These are phyloP conservation scores for Galeruca laticollis DNA, from an alignment of 2,888 invertebrate species.

Conservation along the genomic window DNA sequence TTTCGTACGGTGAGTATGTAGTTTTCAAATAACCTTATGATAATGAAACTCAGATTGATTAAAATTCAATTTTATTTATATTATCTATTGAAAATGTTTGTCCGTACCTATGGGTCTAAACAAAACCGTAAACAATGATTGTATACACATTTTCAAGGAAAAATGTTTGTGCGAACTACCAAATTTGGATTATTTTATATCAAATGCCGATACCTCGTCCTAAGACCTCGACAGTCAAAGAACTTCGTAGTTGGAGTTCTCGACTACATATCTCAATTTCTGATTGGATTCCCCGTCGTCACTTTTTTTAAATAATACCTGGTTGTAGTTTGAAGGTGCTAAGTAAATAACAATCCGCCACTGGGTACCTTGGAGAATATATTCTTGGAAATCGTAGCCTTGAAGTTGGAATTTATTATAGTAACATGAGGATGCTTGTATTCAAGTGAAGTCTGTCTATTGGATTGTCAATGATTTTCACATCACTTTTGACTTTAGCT, in stretches of 20 bases:
- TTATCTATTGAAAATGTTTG: too few species aligned
- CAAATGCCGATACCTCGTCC: not conserved
- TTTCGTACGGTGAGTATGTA: too few species aligned
- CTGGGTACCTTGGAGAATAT: not conserved
- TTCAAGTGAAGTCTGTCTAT: constrained; percentile 36
- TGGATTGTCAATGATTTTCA: constrained; percentile 25
- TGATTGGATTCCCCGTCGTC: not conserved
- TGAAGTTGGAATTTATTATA: constrained; percentile 30
- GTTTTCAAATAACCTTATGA: too few species aligned
- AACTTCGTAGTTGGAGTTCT: not conserved
- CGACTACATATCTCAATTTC: not conserved
- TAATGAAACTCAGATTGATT: too few species aligned
- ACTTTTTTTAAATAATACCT: not conserved
- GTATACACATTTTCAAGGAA: too few species aligned
- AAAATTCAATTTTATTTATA: too few species aligned
- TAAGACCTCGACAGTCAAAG: not conserved
- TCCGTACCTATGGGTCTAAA: too few species aligned
- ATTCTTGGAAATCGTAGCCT: constrained; percentile 24
- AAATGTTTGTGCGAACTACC: too few species aligned
- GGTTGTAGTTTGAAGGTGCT: not conserved
- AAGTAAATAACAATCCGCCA: not conserved
- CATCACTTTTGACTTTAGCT: constrained; percentile 28
- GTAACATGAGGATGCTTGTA: constrained; percentile 35
- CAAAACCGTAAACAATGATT: too few species aligned
- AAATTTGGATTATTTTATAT: not conserved